Percentiles rank a stretch among this genome's conserved stretches.
phyloP scores from a whole-genome alignment of 2,113 vertebrate genomes.

The Brachirus orientalis region DNA sequence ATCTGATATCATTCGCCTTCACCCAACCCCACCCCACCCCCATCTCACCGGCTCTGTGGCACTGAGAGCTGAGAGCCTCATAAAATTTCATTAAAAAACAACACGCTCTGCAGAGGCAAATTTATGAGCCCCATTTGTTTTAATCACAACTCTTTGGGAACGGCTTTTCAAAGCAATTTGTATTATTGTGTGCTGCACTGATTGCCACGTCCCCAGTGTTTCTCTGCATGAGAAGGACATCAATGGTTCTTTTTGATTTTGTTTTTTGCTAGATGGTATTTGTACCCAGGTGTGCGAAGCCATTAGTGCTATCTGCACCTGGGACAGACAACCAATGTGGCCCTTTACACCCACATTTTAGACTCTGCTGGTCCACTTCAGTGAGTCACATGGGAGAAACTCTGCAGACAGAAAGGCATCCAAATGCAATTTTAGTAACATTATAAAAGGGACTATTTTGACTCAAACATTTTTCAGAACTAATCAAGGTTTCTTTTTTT shows the following conservation, averaged over 20 bases:
- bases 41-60: slow-evolving; percentile 54
- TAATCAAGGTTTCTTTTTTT: no score
- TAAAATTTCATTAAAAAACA: slow-evolving; percentile 99
- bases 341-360: not conserved
- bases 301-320: not conserved
- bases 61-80: slow-evolving; percentile 86
- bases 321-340: not conserved
- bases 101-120: slow-evolving; percentile 90
- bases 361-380: no score
- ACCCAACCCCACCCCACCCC: slow-evolving; percentile 12
- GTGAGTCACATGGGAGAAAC: not conserved
- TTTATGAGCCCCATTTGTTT: slow-evolving; percentile 95
- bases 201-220: slow-evolving; percentile 57
- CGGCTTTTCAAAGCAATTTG: slow-evolving; percentile 83
- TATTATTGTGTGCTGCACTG: slow-evolving; percentile 78
- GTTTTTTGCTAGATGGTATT: not conserved
- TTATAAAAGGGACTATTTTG: no score
- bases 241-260: slow-evolving; percentile 17
- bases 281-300: not conserved
- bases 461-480: no score
- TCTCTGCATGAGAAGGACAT: slow-evolving; percentile 41
- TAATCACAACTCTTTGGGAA: slow-evolving; percentile 83
- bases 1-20: slow-evolving; percentile 93
- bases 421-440: no score
- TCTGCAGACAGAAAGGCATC: no score